Conservation (phyloP, 2,113 vertebrate species). For the Recurvirostra avosetta region DNA sequence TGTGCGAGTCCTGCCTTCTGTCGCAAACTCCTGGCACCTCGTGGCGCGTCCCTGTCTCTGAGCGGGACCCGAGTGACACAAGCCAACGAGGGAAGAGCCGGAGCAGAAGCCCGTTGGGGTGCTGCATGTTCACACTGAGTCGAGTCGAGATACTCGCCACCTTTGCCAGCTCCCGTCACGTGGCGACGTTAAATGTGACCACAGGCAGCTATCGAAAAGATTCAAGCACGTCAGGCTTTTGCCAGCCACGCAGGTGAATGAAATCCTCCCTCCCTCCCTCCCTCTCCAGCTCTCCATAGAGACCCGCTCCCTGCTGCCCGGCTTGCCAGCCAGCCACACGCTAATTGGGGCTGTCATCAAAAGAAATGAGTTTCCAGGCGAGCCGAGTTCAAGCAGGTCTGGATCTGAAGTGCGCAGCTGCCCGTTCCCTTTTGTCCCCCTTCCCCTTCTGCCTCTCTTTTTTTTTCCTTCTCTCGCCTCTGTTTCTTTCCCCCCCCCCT, state of each 20-base stretch:
- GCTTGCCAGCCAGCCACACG: background rate
- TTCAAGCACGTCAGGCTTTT: background rate
- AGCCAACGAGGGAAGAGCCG: background rate
- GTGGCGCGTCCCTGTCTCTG: background rate
- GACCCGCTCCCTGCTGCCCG: background rate
- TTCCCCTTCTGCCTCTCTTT: background rate
- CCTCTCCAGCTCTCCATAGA: background rate
- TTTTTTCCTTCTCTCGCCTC: background rate
- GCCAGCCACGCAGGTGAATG: background rate
- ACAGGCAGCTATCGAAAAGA: background rate
- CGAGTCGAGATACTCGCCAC: background rate
- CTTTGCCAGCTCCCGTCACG: background rate
- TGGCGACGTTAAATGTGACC: background rate
- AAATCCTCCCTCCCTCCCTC: background rate
- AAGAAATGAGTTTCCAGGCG: background rate
- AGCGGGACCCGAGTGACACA: background rate
- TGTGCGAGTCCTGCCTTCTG: background rate
- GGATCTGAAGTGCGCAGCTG: background rate
- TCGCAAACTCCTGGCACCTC: background rate
- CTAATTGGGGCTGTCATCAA: background rate
- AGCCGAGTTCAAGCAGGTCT: background rate
- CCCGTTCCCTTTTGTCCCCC: background rate
- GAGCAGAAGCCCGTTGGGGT: background rate
- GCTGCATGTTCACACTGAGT: background rate
- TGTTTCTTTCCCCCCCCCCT: background rate